These are phyloP conservation scores for Eristalis intricaria DNA, from an alignment of 2,888 invertebrate species.

Conservation along the genomic window DNA sequence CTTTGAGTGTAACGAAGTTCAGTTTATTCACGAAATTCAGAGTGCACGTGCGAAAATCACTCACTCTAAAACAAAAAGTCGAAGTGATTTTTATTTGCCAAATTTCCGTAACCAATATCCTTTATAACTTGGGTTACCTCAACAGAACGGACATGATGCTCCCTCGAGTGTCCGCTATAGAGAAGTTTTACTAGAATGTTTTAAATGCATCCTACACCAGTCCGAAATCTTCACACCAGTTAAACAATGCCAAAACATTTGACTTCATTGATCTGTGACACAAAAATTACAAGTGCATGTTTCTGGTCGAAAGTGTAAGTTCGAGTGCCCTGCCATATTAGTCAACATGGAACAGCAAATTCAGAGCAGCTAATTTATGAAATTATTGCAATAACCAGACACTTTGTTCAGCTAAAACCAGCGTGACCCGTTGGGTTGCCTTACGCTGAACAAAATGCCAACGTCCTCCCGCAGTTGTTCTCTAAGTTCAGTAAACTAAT, in stretches of 20 bases:
- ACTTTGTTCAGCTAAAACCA: not conserved
- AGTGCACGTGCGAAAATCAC: no score
- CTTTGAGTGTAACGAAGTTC: no score
- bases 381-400: not conserved
- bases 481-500: not conserved
- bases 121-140: no score
- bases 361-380: not conserved
- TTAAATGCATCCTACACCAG: no score
- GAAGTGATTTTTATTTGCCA: no score
- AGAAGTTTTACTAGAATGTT: no score
- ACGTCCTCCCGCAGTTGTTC: not conserved
- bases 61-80: no score
- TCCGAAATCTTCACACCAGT: not conserved
- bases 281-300: not conserved
- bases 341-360: not conserved
- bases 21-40: no score
- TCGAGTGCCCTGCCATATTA: not conserved
- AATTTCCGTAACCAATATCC: no score
- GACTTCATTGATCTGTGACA: not conserved
- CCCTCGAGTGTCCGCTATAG: no score
- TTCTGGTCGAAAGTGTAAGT: not conserved
- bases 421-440: not conserved
- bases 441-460: not conserved
- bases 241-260: not conserved
- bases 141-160: no score